Evolutionary conservation across 2,797 vertebrate genomes (phyloP), one percentile per base, ranked within the genome.

Genomic region (Halcyon chelicuti): DNA sequence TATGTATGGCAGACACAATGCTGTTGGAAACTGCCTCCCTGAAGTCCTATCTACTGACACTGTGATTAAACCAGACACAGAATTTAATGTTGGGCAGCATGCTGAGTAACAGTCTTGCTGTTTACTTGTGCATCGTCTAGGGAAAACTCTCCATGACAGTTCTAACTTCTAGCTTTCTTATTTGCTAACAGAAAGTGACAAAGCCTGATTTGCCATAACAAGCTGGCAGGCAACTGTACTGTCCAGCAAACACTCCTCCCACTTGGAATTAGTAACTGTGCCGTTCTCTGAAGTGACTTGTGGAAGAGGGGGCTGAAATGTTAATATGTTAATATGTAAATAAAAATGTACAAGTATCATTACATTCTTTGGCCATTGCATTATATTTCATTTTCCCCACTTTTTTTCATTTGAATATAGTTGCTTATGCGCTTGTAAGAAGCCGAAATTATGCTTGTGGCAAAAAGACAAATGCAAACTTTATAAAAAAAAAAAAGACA

Each of bases 11-110:
- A 77, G 57, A 49, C 0, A 51, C 0, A 13, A 4, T 37, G 31
- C 8, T 18, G 35, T 23, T 0, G 0, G 54, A 28, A 35, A 7
- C 28, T 17, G 44, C 39, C 57, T 26, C 40, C 37, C 58, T 54
- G 37, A 75, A 4, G 4, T 75, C 37, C 26, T 44, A 16, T 31
- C 40, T 75, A 8, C 61, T 74, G 49, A 35, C 22, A 15, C 7
- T 47, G 61, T 4, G 49, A 57, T 71, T 57, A 57, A 90, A 74
- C n/a, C 26, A 87, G 49, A 40, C 55, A 52, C 7, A n/a, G 70
- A 63, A 60, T 57, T 40, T 58, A 40, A 71, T 54, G 20, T 4
- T n/a, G 57, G 37, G 52, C 42, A 63, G 57, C 26, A 10, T 26
- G 39, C 39, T 60, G 47, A 54, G 2, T 40, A 61, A 28, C 29